Evolutionary conservation across 2,888 invertebrate genomes (phyloP).

Genomic region (Tipula helvola): DNA sequence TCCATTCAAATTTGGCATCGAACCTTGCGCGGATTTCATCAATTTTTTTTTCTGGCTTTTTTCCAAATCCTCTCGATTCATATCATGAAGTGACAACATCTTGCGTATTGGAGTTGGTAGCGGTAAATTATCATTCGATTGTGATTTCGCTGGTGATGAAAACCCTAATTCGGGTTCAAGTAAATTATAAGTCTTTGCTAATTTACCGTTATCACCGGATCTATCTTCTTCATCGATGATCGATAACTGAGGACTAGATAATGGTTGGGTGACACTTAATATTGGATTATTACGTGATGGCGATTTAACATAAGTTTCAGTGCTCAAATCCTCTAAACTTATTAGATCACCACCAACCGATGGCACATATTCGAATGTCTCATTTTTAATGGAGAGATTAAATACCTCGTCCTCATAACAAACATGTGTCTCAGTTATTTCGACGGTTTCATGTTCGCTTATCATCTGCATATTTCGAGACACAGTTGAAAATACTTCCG

Average conservation of each 20-base stretch:
- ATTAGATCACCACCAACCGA: background rate
- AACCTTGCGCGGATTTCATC: constrained; percentile 27
- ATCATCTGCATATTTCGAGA: background rate
- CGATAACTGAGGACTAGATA: background rate
- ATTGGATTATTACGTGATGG: background rate
- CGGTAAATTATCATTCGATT: background rate
- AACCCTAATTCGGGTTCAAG: background rate
- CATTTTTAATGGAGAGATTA: background rate
- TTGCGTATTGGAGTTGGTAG: constrained; percentile 27
- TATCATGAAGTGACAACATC: constrained; percentile 31
- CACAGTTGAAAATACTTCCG: constrained; percentile 1
- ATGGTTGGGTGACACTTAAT: background rate
- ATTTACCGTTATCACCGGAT: background rate
- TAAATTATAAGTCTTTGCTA: background rate
- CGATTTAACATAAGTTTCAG: constrained; percentile 10
- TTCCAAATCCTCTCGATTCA: constrained; percentile 20
- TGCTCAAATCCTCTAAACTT: background rate
- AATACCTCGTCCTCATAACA: constrained; percentile 9
- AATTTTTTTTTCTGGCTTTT: constrained; percentile 5
- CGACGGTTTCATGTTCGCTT: background rate
- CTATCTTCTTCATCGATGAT: constrained; percentile 4
- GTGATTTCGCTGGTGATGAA: background rate
- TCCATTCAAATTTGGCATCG: constrained; percentile 35
- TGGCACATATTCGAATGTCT: background rate
- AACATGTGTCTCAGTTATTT: background rate